phyloP scores from a whole-genome alignment of 1,140 invertebrate genomes.

The Lepidostoma basale region DNA sequence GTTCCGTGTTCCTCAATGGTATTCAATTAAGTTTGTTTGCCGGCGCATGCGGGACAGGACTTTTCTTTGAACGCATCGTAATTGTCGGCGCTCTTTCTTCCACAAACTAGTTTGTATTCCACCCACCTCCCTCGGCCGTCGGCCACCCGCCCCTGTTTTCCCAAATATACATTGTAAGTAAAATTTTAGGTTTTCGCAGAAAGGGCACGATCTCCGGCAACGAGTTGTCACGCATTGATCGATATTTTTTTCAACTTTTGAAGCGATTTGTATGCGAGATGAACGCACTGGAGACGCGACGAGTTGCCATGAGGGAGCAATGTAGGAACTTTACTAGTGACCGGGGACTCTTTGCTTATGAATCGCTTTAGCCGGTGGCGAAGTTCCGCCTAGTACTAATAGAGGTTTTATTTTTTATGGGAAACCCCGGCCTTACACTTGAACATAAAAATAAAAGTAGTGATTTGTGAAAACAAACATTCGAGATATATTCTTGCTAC shows the following conservation, averaged over 20 bases:
- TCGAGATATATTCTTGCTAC: not conserved
- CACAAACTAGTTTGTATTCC: constrained; percentile 17
- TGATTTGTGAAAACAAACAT: not conserved
- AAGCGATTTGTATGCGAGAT: not conserved
- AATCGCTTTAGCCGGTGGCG: constrained; percentile 18
- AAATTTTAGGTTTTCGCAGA: not conserved
- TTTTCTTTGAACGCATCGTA: constrained; percentile 11
- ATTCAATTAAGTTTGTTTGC: not conserved
- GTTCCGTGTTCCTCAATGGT: constrained; percentile 6
- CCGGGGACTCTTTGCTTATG: constrained; percentile 1
- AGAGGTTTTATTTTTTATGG: constrained; percentile 16
- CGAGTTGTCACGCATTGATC: not conserved
- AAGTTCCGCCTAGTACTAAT: constrained; percentile 15
- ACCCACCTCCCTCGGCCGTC: not conserved
- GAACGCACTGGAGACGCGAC: not conserved
- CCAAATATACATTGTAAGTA: not conserved
- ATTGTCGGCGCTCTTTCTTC: constrained; percentile 7
- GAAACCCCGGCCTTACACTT: not conserved
- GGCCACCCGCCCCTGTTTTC: not conserved
- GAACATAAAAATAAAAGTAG: not conserved
- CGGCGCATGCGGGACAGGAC: not conserved
- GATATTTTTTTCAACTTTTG: not conserved
- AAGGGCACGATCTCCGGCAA: not conserved
- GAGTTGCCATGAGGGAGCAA: constrained; percentile 5
- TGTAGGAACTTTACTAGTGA: constrained; percentile 18